Base-by-base conservation (phyloP, 2,113 vertebrate genomes). In the Cynocephalus volans region DNA sequence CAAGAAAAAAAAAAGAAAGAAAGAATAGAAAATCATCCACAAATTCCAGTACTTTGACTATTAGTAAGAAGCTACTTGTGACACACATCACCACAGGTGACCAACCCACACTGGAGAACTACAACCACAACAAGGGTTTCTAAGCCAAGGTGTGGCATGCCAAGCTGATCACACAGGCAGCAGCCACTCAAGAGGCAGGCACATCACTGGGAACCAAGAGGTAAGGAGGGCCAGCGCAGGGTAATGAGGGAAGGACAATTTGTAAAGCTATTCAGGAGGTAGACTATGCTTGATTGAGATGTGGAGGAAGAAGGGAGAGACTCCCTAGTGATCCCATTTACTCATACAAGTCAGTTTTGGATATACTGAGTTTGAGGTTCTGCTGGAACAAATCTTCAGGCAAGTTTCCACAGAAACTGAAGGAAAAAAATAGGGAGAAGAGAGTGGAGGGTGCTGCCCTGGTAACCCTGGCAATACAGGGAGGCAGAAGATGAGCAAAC, bases 311-410 rank as follows among this genome's bases (percentile, higher is more conserved):
- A 33, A 26, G 41, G 41, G 33, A 76, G 24, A 36, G 52, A 60
- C n/a, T 50, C 73, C 62, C 28, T 14, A 3, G 12, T 11, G 50
- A 83, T 15, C 10, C 80, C 54, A 10, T 19, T 76, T 31, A 36
- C 21, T n/a, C 31, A 36, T 23, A 23, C 5, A 80, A n/a, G 41
- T 56, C n/a, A 23, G 17, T 60, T 28, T 48, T 73, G 33, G 67
- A 67, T 24, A 41, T 2, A 73, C 18, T 14, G 12, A 87, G 1
- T 48, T 23, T 72, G 58, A 45, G 36, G 77, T 54, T 93, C 18
- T 93, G 70, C 50, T 23, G 67, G 58, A 75, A 65, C 58, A 92
- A 91, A 52, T 21, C 58, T 81, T 81, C 48, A 96, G 60, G 62
- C 73, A 36, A 23, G 36, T 65, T 65, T 75, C 52, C 18, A 5